Evolutionary conservation across 92 coral and sea anemone genomes (phyloP).

Genomic region (Palythoa grandiflora): DNA sequence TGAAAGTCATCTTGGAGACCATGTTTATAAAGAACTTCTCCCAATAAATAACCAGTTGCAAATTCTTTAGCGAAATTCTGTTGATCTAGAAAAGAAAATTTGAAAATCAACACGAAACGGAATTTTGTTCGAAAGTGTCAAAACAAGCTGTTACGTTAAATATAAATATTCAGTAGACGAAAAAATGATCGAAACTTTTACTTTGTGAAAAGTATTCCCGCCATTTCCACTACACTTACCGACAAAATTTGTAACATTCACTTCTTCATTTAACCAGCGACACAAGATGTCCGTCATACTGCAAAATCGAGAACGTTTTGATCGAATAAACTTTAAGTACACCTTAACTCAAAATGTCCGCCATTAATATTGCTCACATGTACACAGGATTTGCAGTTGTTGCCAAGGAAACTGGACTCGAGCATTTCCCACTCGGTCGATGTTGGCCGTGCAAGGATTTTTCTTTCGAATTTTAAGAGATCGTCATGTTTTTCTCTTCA

Average conservation of each 20-base stretch:
- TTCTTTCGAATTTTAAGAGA: not conserved
- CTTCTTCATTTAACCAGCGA: conserved; percentile 98
- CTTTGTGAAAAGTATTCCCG: not conserved
- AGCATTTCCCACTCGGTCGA: conserved; percentile 21
- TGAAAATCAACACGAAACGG: too few species aligned
- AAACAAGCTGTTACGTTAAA: too few species aligned
- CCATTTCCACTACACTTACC: conserved; percentile 70
- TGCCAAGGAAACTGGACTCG: conserved; percentile 64
- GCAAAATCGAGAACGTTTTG: conserved; percentile 27
- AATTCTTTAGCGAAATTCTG: conserved; percentile 88
- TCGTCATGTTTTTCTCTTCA: too few species aligned
- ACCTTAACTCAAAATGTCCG: conserved; percentile 65
- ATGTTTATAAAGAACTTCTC: conserved; percentile 91
- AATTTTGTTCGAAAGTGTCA: too few species aligned
- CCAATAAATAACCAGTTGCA: conserved; percentile 92
- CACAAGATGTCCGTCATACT: conserved; percentile 96
- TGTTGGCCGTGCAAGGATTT: not conserved
- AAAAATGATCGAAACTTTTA: not conserved
- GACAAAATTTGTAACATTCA: conserved; percentile 78
- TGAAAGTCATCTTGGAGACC: conserved; percentile 95
- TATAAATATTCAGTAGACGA: not conserved
- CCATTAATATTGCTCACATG: conserved; percentile 45
- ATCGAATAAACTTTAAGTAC: not conserved
- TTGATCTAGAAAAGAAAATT: conserved; percentile 65
- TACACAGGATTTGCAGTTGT: conserved; percentile 55